phyloP scores from a whole-genome alignment of 2,113 vertebrate genomes.

The human (Homo sapiens) region GRCh38 chr6:98480501-98481000 shows the following conservation, averaged over 20 bases:
- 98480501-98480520: neutral
- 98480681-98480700: neutral
- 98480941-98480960: no score
- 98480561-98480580: neutral
- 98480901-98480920: no score
- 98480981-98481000: no score
- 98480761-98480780: no score
- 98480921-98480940: no score
- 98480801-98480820: no score
- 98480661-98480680: neutral
- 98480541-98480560: neutral
- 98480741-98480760: neutral
- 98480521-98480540: neutral
- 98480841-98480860: no score
- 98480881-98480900: no score
- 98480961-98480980: no score
- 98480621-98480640: neutral
- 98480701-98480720: neutral
- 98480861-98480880: no score
- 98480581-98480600: neutral
- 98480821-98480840: no score
- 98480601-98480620: neutral
- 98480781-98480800: no score
- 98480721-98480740: neutral
- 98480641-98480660: neutral